Percentiles rank a stretch among this genome's conserved stretches.
Evolutionary conservation across 2,888 invertebrate species (phyloP).

Genomic region (Pyralis farinalis): DNA sequence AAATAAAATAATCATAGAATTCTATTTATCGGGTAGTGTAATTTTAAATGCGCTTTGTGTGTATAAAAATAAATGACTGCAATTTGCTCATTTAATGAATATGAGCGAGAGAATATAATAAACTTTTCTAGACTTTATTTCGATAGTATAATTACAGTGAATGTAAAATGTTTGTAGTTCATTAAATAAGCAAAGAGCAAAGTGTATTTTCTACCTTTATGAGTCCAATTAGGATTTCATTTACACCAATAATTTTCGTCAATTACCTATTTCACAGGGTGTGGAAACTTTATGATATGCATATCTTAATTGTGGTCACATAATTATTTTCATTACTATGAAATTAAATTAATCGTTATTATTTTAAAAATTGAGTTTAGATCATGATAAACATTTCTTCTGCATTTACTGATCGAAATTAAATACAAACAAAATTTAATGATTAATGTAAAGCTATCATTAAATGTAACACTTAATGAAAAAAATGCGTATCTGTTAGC

Average conservation of each 20-base stretch:
- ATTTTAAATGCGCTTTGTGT: slow-evolving; percentile 52
- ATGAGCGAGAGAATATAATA: background rate
- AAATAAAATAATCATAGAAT: slow-evolving; percentile 50
- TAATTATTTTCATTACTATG: too few species aligned
- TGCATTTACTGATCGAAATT: too few species aligned
- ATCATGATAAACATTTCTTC: too few species aligned
- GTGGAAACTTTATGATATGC: slow-evolving; percentile 56
- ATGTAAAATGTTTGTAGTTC: slow-evolving; percentile 17
- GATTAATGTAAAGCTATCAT: too few species aligned
- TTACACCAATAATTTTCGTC: slow-evolving; percentile 73
- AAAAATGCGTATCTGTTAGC: too few species aligned
- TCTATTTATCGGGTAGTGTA: slow-evolving; percentile 45
- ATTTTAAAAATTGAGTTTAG: too few species aligned
- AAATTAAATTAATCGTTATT: too few species aligned
- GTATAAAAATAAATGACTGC: slow-evolving; percentile 34
- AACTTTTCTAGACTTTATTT: background rate
- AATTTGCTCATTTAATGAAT: slow-evolving; percentile 33
- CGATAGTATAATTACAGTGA: slow-evolving; percentile 3
- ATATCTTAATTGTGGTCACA: slow-evolving; percentile 48
- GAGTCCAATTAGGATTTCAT: slow-evolving; percentile 48
- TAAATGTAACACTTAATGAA: too few species aligned
- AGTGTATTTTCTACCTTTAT: slow-evolving; percentile 31
- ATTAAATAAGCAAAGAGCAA: slow-evolving; percentile 32
- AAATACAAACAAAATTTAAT: too few species aligned
- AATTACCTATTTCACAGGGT: slow-evolving; percentile 75